Base-by-base conservation (phyloP, 2,113 vertebrate genomes). In the Tamias sibiricus region DNA sequence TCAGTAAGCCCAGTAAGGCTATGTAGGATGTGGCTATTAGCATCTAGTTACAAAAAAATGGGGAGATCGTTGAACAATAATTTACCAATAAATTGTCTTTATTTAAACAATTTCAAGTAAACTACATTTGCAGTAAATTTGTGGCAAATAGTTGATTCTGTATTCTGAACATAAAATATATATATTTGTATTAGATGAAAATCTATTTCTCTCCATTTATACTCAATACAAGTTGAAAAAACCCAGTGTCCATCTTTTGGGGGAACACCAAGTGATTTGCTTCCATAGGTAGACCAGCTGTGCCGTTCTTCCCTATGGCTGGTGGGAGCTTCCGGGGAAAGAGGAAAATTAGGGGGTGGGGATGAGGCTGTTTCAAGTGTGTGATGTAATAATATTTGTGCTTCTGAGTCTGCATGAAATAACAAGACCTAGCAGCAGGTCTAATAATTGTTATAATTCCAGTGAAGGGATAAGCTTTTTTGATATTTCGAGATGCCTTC, bases 171-270 rank as follows among this genome's bases (percentile, higher is more conserved):
- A 76, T 28, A 32, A 87, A 72, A 22, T n/a, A 12, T 42, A 47
- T 47, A 22, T 19, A 57, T 57, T 72, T 32, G 42, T 57, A 47
- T 59, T 76, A 66, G 9, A 62, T 82, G 64, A 71, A 86, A 92
- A 89, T 44, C n/a, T 57, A 20, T 64, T 84, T 85, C 30, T 87
- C 40, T 77, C 44, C 22, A 22, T 77, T 94, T 95, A 57, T 87
- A 52, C 6, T 49, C 68, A 94, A 79, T 77, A 77, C 81, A 87
- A 91, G 8, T 47, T 37, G 20, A 85, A 74, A 12, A 72, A 57
- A 47, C 40, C 19, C 44, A 68, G 19, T 57, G 32, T 84, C 72
- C 87, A 37, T 81, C 37, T 57, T 68, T 95, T 71, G 30, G 49
- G 44, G 81, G 28, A 80, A 47, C 42, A 66, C 35, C 8, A 59